phyloP scores from a whole-genome alignment of 2,888 invertebrate genomes.

The Barypeithes pellucidus region DNA sequence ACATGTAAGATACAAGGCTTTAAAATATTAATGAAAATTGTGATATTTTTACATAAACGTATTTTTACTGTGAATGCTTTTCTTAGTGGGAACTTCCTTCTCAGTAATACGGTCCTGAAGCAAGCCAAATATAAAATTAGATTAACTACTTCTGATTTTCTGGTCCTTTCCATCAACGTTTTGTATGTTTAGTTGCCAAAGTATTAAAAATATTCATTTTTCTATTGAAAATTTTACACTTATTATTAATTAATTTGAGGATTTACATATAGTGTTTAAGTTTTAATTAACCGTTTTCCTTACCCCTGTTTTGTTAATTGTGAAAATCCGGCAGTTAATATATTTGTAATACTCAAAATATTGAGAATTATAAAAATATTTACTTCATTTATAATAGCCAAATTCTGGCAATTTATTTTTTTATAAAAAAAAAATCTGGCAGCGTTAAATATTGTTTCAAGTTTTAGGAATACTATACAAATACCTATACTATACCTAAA shows the following conservation, averaged over 20 bases:
- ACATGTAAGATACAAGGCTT: no score
- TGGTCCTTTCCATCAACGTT: neutral
- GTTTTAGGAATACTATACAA: no score
- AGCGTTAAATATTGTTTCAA: neutral
- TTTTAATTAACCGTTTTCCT: neutral
- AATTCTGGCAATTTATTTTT: neutral
- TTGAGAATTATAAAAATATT: neutral
- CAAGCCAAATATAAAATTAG: neutral
- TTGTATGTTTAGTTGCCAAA: conserved; percentile 13
- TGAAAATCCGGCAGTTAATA: neutral
- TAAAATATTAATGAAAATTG: no score
- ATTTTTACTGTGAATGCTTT: no score
- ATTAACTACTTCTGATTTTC: conserved; percentile 1
- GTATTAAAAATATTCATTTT: conserved; percentile 5
- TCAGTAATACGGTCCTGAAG: neutral
- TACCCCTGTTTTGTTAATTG: neutral
- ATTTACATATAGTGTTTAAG: conserved; percentile 4
- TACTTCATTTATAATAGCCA: neutral
- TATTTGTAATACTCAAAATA: neutral
- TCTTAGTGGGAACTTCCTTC: no score
- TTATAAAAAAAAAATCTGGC: no score
- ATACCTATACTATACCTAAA: no score
- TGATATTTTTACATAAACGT: no score
- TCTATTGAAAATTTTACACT: conserved; percentile 7
- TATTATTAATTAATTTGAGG: conserved; percentile 14